Conservation (phyloP, 2,113 vertebrate genomes). For the Setophaga petechia region DNA sequence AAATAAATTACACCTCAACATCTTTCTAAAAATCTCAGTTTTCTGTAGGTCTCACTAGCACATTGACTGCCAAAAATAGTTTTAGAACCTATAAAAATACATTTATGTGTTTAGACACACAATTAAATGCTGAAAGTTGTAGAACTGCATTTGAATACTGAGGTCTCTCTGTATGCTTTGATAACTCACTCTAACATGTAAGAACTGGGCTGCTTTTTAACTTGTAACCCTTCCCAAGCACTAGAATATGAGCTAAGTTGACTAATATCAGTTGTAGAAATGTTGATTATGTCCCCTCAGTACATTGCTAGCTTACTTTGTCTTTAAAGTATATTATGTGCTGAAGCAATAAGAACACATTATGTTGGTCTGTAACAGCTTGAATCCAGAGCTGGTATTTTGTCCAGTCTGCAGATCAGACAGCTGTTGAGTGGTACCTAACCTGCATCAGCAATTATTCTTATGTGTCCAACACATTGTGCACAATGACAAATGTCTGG, state of each 20-base stretch:
- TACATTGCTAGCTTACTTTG: background rate
- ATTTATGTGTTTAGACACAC: background rate
- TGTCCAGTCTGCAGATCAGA: background rate
- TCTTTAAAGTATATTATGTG: background rate
- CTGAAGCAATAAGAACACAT: background rate
- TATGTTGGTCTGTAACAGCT: conserved; percentile 7
- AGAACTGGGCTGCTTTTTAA: background rate
- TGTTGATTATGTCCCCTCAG: background rate
- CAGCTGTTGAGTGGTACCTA: background rate
- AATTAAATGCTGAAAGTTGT: background rate
- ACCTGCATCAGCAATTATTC: conserved; percentile 6
- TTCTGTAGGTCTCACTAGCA: background rate
- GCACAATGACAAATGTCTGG: background rate
- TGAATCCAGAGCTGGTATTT: background rate
- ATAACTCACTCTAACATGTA: background rate
- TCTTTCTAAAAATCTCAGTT: background rate
- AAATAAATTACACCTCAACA: background rate
- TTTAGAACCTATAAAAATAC: background rate
- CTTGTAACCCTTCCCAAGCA: background rate
- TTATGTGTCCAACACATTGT: background rate
- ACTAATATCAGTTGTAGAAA: background rate
- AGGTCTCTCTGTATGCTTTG: background rate
- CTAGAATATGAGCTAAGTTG: background rate
- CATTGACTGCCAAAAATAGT: background rate
- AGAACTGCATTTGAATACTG: background rate